Conservation (phyloP, 2,113 vertebrate genomes). For the Lucifuga dentata region DNA sequence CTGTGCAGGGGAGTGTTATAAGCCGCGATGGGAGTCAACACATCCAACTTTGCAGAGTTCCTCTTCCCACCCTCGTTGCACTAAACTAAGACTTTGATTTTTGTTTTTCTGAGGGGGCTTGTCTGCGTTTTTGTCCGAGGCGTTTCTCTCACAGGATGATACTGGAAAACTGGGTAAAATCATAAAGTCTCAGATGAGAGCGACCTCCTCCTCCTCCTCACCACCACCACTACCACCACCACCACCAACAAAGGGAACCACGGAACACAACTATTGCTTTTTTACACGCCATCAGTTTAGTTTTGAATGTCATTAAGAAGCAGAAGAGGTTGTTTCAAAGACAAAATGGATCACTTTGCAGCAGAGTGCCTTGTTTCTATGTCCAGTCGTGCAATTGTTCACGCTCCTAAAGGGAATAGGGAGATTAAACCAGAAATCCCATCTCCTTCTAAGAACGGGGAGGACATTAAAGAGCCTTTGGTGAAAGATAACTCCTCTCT, state of each 20-base stretch:
- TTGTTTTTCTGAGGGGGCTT: conserved; percentile 29
- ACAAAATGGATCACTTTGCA: conserved; percentile 96
- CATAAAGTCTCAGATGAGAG: conserved; percentile 82
- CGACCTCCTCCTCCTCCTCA: conserved; percentile 73
- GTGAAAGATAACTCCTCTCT: conserved; percentile 90
- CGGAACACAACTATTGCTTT: conserved; percentile 74
- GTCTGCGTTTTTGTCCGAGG: conserved; percentile 65
- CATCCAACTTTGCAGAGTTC: conserved; percentile 77
- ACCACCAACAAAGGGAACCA: conserved; percentile 83
- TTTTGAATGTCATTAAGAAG: conserved; percentile 78
- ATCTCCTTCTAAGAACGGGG: conserved; percentile 78
- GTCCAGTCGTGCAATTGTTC: conserved; percentile 92
- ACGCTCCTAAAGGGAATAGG: conserved; percentile 83
- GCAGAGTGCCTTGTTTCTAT: conserved; percentile 99
- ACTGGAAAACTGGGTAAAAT: conserved; percentile 81
- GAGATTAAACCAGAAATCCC: conserved; percentile 84
- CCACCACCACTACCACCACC: conserved; percentile 64
- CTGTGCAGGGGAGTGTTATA: conserved; percentile 73
- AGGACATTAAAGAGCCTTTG: conserved; percentile 83
- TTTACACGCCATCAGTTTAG: conserved; percentile 61
- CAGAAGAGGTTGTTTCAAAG: conserved; percentile 72
- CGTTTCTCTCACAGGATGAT: conserved; percentile 79
- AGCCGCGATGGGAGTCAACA: conserved; percentile 82
- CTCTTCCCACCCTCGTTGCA: conserved; percentile 54
- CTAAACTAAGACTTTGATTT: conserved; percentile 62